Evolutionary conservation across 2,797 vertebrate genomes (phyloP), one percentile per base, ranked within the genome.

Genomic region (Hyperoplus immaculatus): DNA sequence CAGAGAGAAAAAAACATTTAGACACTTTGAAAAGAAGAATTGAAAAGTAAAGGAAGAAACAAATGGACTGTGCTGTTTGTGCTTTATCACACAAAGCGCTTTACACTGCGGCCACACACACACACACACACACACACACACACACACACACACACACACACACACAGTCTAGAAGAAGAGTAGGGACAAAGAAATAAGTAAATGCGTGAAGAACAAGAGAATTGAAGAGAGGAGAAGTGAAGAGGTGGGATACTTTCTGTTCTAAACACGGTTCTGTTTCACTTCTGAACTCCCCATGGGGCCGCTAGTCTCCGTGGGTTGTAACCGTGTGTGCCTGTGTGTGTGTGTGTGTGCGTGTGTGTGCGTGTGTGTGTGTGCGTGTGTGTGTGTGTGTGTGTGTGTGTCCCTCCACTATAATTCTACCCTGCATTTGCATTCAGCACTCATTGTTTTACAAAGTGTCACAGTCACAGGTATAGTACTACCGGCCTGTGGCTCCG

Each of bases 361-460:
- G 29, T 29, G 29, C 3, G 29, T 29, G 29, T 2, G 29, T 29
- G 29, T 2, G 29, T 29, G 29, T 2, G 29, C 2, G 29, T 29
- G 29, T 29, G 29, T 29, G 1, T 29, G 29, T 29, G 29, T 29
- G 29, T 29, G 1, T 29, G 29, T 29, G 29, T 29, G 29, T 29
- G 29, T 29, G 29, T 29, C 29, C 29, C 29, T 29, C 3, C 29
- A 29, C 81, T 41, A 57, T 82, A 72, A 80, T 69, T 83, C 90
- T 84, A 79, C 83, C 15, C 58, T 5, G 13, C 79, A 84, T 88
- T 84, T 89, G 85, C 84, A 89, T 86, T 87, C 91, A 73, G 73
- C 15, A 83, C 72, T 75, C 82, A 73, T 92, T 80, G 82, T 29
- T 87, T 88, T 90, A 88, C 80, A 39, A 12, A 68, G 80, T 46